These are phyloP conservation scores for Megalonaias nervosa DNA, from an alignment of 1,140 invertebrate genomes.

Conservation along the genomic window DNA sequence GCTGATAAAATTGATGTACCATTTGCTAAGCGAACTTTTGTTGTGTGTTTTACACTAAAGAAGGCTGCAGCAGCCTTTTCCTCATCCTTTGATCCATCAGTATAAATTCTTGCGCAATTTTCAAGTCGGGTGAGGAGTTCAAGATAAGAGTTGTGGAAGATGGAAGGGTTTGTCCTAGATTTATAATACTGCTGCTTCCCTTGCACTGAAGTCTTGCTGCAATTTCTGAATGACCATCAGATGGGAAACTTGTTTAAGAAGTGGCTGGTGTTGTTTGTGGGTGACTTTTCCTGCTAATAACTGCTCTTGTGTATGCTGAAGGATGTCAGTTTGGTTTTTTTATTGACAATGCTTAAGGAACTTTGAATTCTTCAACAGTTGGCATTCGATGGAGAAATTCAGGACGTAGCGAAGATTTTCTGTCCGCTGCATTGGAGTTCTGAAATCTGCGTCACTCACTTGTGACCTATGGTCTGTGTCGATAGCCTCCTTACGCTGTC, in stretches of 20 bases:
- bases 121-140: too few species aligned
- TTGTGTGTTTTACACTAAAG: too few species aligned
- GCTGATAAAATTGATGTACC: too few species aligned
- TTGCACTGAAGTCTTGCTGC: slow-evolving; percentile 13
- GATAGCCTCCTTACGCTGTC: slow-evolving; percentile 12
- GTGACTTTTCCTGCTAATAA: slow-evolving; percentile 82
- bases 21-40: too few species aligned
- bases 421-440: slow-evolving; percentile 18
- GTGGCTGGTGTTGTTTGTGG: slow-evolving; percentile 82
- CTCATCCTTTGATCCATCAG: too few species aligned
- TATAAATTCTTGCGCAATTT: too few species aligned
- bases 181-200: too few species aligned
- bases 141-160: too few species aligned
- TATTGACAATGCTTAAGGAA: slow-evolving; percentile 43
- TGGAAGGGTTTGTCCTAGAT: too few species aligned
- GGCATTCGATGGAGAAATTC: slow-evolving; percentile 9
- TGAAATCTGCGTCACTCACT: slow-evolving; percentile 39
- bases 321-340: slow-evolving; percentile 79
- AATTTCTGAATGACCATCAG: slow-evolving; percentile 84
- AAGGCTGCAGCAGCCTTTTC: too few species aligned
- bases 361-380: slow-evolving; percentile 1
- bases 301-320: slow-evolving; percentile 86
- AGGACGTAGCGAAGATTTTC: background rate
- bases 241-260: slow-evolving; percentile 81
- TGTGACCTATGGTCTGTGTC: background rate